phyloP scores from a whole-genome alignment of 1,140 invertebrate genomes.

The Caenorhabditis remanei region DNA sequence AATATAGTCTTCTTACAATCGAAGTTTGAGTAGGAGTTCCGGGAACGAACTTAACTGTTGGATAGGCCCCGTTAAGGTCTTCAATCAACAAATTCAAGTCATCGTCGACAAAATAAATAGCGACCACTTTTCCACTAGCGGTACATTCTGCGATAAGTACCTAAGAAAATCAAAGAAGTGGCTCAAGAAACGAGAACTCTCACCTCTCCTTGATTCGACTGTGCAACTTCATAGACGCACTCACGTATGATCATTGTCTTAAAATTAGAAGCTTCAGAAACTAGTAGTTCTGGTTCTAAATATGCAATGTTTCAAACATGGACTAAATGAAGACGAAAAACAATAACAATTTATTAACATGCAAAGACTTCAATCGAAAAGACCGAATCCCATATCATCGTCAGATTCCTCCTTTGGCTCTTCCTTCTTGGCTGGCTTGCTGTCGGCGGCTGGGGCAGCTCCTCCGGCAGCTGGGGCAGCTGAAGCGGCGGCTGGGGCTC shows the following conservation, averaged over 20 bases:
- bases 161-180: neutral
- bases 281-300: neutral
- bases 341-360: constrained; percentile 58
- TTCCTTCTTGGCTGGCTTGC: constrained; percentile 66
- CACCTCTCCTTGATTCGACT: constrained; percentile 26
- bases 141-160: constrained; percentile 37
- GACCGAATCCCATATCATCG: constrained; percentile 72
- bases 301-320: constrained; percentile 40
- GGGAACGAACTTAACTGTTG: neutral
- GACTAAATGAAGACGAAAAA: neutral
- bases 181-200: neutral
- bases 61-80: constrained; percentile 26
- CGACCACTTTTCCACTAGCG: neutral
- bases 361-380: constrained; percentile 69
- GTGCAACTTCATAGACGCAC: constrained; percentile 36
- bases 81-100: neutral
- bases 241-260: neutral
- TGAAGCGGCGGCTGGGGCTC: constrained; percentile 59
- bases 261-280: neutral
- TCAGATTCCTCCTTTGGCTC: constrained; percentile 77
- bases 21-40: neutral
- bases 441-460: constrained; percentile 62
- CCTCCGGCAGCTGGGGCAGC: constrained; percentile 69
- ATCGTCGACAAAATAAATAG: constrained; percentile 20
- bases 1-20: neutral